Evolutionary conservation across 2,113 vertebrate species (phyloP), one percentile per base, ranked within the genome.

Genomic region (Platichthys stellatus): DNA sequence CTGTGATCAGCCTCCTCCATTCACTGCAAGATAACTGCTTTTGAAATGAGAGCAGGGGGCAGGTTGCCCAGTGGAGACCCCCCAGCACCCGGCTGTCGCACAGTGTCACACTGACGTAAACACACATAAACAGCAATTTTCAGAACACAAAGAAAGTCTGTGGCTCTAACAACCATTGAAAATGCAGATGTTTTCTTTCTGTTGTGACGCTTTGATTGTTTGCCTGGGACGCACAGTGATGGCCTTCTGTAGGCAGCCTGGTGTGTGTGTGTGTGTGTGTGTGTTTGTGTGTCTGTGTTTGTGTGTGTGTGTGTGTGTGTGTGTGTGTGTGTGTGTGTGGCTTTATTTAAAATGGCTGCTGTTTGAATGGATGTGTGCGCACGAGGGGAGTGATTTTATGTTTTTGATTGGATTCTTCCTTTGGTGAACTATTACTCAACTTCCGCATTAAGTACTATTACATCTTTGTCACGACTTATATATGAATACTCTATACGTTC

Each of bases 191-290:
- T 69, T 79, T 80, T 80, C 54, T 71, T 24, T 86, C 28, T 77
- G 66, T 31, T 79, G 69, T 82, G 72, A 73, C 26, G 38, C 70
- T 68, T 62, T 67, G 64, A 87, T 84, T 83, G 79, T 81, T 79
- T 45, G 65, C 63, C 18, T 56, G 72, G 54, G 70, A 43, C 40
- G 40, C 40, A 31, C 31, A 31, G 40, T 43, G 51, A 77, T 80
- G 87, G 80, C 83, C 81, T 72, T 81, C 84, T 80, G 88, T 86
- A 81, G 89, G 89, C 86, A 84, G 91, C 49, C 26, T 63, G 35
- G 54, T 57, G 54, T 57, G 54, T 23, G 53, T 54, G 53, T 54
- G 53, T 54, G n/a, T 12, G 53, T 5, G 54, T 57, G 21, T 57
- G 21, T 24, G 54, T 57, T 21, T 57, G 54, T 24, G 21, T 56